A percentile compares a stretch with the other conserved stretches of the same genome.
These are phyloP conservation scores for Melanophora roralis DNA, from an alignment of 2,888 invertebrate genomes.

Conservation along the genomic window DNA sequence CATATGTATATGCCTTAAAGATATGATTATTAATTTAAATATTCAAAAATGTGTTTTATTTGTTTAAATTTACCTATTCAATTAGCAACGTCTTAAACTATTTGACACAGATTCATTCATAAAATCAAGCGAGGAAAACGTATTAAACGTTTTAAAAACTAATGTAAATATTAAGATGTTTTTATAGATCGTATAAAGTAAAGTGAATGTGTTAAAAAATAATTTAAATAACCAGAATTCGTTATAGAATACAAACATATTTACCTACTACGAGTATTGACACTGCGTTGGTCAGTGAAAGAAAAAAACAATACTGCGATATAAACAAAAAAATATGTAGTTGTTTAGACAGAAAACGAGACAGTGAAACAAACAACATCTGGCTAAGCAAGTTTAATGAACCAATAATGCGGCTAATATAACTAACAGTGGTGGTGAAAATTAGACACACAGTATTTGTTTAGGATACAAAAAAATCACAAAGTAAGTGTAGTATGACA, in stretches of 20 bases:
- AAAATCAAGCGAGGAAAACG: not conserved
- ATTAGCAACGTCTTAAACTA: not conserved
- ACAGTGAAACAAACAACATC: not conserved
- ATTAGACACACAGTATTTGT: not conserved
- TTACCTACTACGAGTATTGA: not conserved
- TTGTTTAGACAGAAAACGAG: not conserved
- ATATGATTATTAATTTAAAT: not conserved
- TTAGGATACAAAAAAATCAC: not conserved
- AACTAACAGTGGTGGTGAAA: not conserved
- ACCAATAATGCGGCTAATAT: not conserved
- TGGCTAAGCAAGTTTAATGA: slow-evolving; percentile 37
- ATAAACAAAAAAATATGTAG: too few species aligned
- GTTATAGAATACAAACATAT: not conserved
- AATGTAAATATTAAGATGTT: not conserved
- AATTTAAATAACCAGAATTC: slow-evolving; percentile 1
- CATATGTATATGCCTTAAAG: not conserved
- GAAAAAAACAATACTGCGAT: not conserved
- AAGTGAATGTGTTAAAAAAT: not conserved
- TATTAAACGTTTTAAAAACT: not conserved
- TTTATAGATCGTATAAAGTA: not conserved
- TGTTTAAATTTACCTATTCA: not conserved
- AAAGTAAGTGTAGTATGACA: too few species aligned
- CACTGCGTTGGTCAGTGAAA: not conserved
- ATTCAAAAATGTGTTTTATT: not conserved
- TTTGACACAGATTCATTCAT: slow-evolving; percentile 16